Evolutionary conservation across 37 sponge, comb jelly and placozoan genomes (phyloP).

Genomic region (Bolinopsis microptera): DNA sequence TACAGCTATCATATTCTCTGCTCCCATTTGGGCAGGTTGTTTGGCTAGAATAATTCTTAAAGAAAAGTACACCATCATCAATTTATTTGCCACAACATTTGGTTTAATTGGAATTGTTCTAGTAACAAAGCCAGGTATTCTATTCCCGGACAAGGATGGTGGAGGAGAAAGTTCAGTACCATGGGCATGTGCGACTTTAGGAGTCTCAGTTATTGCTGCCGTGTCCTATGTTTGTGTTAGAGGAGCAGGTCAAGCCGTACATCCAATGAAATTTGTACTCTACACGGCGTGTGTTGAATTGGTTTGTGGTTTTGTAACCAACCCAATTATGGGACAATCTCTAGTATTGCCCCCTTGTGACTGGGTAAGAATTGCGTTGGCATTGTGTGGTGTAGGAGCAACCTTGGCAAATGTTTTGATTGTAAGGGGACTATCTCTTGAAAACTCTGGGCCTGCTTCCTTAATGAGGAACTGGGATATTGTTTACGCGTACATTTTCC

Average conservation of each 20-base stretch:
- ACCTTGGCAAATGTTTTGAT: neutral
- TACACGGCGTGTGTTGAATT: neutral
- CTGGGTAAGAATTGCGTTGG: neutral
- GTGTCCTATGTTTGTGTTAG: slow-evolving; percentile 3
- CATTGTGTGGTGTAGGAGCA: neutral
- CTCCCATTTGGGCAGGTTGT: slow-evolving; percentile 1
- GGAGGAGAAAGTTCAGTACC: neutral
- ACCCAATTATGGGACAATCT: neutral
- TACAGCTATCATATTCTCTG: slow-evolving; percentile 48
- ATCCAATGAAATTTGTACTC: neutral
- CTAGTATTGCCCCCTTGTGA: neutral
- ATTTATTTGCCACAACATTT: neutral
- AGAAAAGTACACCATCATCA: slow-evolving; percentile 42
- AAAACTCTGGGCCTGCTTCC: slow-evolving; percentile 12
- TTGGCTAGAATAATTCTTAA: slow-evolving; percentile 53
- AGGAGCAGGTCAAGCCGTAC: no score
- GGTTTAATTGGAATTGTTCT: slow-evolving; percentile 41
- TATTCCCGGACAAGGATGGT: neutral
- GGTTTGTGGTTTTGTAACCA: neutral
- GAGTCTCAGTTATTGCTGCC: neutral
- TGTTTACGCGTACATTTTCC: slow-evolving; percentile 47
- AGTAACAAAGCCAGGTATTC: slow-evolving; percentile 5
- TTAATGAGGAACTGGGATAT: slow-evolving; percentile 44
- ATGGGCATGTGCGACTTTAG: neutral
- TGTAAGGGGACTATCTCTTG: neutral